Evolutionary conservation across 2,113 vertebrate species (phyloP), one percentile per base, ranked within the genome.

Genomic region (Cervus canadensis): DNA sequence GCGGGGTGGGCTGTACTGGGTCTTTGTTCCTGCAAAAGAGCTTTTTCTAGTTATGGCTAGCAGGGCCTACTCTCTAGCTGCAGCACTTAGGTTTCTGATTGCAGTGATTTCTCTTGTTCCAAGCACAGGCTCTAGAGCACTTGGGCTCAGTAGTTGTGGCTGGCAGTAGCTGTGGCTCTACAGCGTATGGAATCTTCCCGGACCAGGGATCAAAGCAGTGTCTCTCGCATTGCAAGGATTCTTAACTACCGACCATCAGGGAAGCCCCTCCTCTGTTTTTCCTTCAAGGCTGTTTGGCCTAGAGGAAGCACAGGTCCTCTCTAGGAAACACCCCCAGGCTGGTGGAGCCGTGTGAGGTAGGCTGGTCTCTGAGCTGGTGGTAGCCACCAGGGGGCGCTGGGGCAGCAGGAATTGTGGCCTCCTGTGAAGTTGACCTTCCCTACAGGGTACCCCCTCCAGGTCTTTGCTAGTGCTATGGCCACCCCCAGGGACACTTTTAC

Each of bases 371-470:
- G 19, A 43, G 50, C 33, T 2, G 40, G 2, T 3, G 3, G 36
- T 2, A 21, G 74, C 90, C 95, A 33, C 84, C 87, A 95, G 91
- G 71, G 84, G 93, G 83, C 67, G 40, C 57, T 1, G 17, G 12
- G 17, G n/a, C 50, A 3, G 3, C 62, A 48, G 17, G 23, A 36
- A 28, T 11, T 1, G 30, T 36, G 52, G 56, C 78, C 28, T 0
- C 12, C 33, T 9, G 6, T 36, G n/a, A 83, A 16, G 54, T 17
- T 30, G 54, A 40, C 62, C 15, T 26, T 4, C 54, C 59, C 21
- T 36, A 7, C 2, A 1, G 1, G 4, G 23, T 33, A 40, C 59
- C 8, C 54, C 6, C 28, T 45, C 36, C 2, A 48, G 59, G 33
- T 54, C 25, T 79, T 36, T 52, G 71, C 30, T 14, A 25, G 13